Base-by-base conservation (phyloP, 2,113 vertebrate species). In the Gnathonemus longibarbis region DNA sequence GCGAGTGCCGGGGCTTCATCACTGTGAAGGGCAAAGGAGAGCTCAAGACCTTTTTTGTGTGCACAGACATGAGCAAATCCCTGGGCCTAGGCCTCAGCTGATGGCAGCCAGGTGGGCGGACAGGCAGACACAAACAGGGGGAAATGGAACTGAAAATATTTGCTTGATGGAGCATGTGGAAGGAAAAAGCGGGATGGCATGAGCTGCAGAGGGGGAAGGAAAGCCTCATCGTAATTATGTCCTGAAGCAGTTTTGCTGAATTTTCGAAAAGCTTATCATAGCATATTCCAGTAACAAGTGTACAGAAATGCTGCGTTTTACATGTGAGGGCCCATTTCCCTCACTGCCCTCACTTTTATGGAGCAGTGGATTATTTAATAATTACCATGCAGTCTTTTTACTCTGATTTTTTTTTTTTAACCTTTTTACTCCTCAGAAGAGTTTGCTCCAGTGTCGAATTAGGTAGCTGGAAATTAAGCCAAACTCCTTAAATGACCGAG, bases 21-120 rank as follows among this genome's bases (percentile, higher is more conserved):
- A 97, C 96, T 0, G 98, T 99, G 88, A 99, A 99, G 94, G 98
- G 98, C 90, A 99, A 99, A 93, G 98, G 98, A 6, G 98, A 99
- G 90, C 95, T 99, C 87, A 96, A 95, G 94, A 99, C 98, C 90
- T 99, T 98, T 93, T 99, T 99, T 91, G 96, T 99, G 91, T 98
- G 98, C 90, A 98, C 98, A 0, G 98, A 99, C 92, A 97, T 96
- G 88, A 97, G 96, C 95, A 99, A 99, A 96, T 97, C 96, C 91
- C 98, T 97, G 92, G 96, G 96, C 0, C 93, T 96, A 92, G 97
- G 97, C 39, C 95, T 97, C 92, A 98, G 97, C 95, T 97, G 96
- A 98, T 93, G 11, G 13, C 46, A 0, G 21, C n/a, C n/a, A 27
- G 62, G 9, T 9, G 62, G 62, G 62, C 62, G 27, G 46, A 84